Base-by-base conservation (phyloP, 2,797 vertebrate genomes). In the Sternarchorhynchus goeldii region DNA sequence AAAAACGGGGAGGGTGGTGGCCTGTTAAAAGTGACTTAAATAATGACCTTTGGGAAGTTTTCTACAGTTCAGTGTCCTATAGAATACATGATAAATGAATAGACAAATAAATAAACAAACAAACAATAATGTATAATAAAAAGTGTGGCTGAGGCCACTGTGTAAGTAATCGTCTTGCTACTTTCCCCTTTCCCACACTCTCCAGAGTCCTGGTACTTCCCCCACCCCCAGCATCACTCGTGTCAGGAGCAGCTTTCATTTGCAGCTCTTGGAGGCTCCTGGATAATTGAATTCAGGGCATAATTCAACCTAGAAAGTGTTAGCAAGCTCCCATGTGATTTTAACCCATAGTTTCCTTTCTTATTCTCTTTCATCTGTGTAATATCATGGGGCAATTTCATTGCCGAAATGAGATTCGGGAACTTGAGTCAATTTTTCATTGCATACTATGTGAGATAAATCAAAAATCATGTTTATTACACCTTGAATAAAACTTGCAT, bases 271-370 rank as follows among this genome's bases (percentile, higher is more conserved):
- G 85, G 85, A 87, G 87, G 87, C 87, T 86, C 75, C 80, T 82
- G 84, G 79, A 87, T 93, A 89, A 93, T 92, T 91, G 83, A 91
- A 91, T 93, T 91, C 89, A 69, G 85, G 77, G 82, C 86, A 83
- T 91, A 91, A 93, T 91, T 92, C 90, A 90, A 34, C 73, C 68
- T 83, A 70, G 58, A 91, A 91, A 90, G 85, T 88, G 88, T 84
- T 89, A 84, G 86, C 79, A 87, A 31, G 62, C 76, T 77, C 83
- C 87, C 90, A 90, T 91, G 90, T 91, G 90, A 91, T 88, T 86
- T 55, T 69, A 69, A 57, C 29, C 53, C 74, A 41, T 41, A 45
- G 10, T 50, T 25, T 39, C 70, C 75, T 73, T 59, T 45, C 74
- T 78, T 31, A 45, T 83, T 63, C 83, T 80, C 85, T 90, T 90